Conservation (phyloP, 2,113 vertebrate species). For the Leiothrix lutea region DNA sequence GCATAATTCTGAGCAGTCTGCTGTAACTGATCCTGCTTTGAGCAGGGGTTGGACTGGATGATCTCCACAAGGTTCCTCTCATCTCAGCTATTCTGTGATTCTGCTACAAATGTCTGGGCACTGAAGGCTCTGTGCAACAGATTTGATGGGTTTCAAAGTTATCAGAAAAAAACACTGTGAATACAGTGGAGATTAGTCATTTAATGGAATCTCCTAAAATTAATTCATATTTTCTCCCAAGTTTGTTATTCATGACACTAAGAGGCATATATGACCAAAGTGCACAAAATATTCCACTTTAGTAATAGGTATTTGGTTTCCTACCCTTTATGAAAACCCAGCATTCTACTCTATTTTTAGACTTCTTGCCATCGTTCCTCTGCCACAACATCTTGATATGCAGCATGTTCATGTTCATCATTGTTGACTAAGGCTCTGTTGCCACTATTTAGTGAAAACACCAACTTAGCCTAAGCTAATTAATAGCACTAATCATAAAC, state of each 20-base stretch:
- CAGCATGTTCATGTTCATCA: neutral
- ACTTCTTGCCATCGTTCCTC: neutral
- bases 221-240: neutral
- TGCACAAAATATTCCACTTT: neutral
- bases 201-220: neutral
- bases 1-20: neutral
- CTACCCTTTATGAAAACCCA: neutral
- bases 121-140: neutral
- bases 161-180: neutral
- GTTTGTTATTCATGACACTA: neutral
- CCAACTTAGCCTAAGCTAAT: neutral
- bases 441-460: neutral
- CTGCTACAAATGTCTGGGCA: neutral
- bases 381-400: neutral
- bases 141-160: neutral
- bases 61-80: neutral
- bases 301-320: neutral
- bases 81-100: neutral
- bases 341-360: neutral
- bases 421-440: neutral
- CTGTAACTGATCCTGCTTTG: neutral
- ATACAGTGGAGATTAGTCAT: neutral
- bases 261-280: neutral
- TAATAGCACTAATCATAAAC: neutral
- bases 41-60: rapidly evolving